phyloP scores from a whole-genome alignment of 1,140 invertebrate species.

The Elymnias hypermnestra region DNA sequence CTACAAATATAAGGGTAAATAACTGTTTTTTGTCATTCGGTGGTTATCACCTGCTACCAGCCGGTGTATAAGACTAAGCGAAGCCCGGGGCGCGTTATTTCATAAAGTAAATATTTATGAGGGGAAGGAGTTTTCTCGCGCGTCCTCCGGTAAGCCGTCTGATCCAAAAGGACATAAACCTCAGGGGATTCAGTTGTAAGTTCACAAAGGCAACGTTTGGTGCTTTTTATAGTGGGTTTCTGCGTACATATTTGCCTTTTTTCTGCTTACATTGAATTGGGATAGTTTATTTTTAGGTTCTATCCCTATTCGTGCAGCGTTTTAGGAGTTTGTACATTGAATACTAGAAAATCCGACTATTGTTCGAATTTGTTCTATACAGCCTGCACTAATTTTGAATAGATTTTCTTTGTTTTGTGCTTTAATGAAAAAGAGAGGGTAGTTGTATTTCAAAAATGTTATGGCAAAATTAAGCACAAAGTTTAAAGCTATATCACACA shows the following conservation, averaged over 20 bases:
- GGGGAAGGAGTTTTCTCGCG: conserved; percentile 58
- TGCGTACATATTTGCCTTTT: conserved; percentile 5
- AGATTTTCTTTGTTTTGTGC: too few relatives aligned
- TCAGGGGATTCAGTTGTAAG: conserved; percentile 64
- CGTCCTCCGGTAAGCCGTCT: conserved; percentile 62
- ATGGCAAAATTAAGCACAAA: too few relatives aligned
- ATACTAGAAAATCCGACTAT: too few relatives aligned
- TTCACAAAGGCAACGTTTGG: conserved; percentile 61
- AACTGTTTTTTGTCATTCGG: conserved; percentile 54
- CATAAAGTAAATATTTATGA: conserved; percentile 76
- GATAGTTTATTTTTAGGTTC: conserved; percentile 1
- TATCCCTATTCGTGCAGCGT: background rate
- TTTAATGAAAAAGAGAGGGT: too few relatives aligned
- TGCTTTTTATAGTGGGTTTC: conserved; percentile 29
- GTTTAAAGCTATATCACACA: too few relatives aligned
- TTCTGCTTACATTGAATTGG: conserved; percentile 9
- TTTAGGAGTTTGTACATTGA: background rate
- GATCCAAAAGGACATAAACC: conserved; percentile 74
- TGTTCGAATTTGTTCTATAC: too few relatives aligned
- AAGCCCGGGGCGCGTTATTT: conserved; percentile 63
- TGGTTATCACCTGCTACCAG: conserved; percentile 64
- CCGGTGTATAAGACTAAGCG: conserved; percentile 57
- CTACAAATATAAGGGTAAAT: conserved; percentile 32
- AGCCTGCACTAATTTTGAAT: too few relatives aligned
- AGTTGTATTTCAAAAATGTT: too few relatives aligned